Base-by-base conservation (phyloP, 37 sponge, comb jelly and placozoan genomes). In the Theonella swinhoei region DNA sequence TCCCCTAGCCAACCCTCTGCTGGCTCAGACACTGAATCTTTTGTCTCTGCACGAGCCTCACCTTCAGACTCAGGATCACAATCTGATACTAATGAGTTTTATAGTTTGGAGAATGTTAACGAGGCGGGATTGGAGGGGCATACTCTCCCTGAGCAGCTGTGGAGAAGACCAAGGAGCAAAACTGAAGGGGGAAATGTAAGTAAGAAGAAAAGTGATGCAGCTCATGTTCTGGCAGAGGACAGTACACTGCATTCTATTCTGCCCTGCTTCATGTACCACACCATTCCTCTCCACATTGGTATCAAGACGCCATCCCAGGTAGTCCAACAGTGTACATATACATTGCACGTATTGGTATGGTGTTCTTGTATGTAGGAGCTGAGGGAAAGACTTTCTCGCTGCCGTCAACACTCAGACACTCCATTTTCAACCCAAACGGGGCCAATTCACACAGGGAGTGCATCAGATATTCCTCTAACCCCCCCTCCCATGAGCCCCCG, bases 41-140 rank as follows among this genome's bases (percentile, higher is more conserved):
- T 79, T 42, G 37, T 30, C 22, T 88, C 88, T 5, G 82, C 88
- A 3, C 54, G 39, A 3, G 72, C 75, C 1, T 80, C 81, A 32
- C 68, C 81, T 28, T 75, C 82, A 0, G n/a, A n/a, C n/a, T 88
- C 81, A 43, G 28, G 37, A 24, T 3, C 3, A 4, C 63, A 65
- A 9, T 34, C 60, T 29, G 74, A 43, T 3, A 42, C 68, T 1
- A n/a, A 60, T 7, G 36, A 85, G 31, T 77, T 85, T n/a, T 1
- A 64, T 1, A 81, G 88, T 68, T 5, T 80, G 3, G 62, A 80
- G 42, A 62, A 79, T 64, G 24, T 75, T 2, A 14, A 39, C 73
- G 42, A 72, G 73, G 42, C 73, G 9, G 42, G 42, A 24, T 8
- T 72, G 42, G 24, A 72, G 25, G 25, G 42, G n/a, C 42, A 38